Base-by-base conservation (phyloP, 2,113 vertebrate species). In the Riparia riparia region DNA sequence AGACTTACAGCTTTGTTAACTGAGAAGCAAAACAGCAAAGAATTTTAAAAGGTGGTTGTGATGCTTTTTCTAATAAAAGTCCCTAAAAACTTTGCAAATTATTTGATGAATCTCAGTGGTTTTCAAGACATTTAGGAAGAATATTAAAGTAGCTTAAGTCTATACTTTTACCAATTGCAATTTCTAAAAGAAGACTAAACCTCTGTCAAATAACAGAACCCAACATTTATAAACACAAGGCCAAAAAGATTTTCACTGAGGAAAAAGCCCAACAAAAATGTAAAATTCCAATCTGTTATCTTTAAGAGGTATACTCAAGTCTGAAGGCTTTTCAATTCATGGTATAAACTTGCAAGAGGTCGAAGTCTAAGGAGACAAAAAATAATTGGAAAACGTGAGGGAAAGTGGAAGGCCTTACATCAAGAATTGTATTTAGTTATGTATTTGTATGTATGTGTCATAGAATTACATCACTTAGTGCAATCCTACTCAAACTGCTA, bases 321-420 rank as follows among this genome's bases (percentile, higher is more conserved):
- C 42, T 83, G 45, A 80, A 92, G 58, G 66, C 57, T 80, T 96
- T 90, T 90, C 49, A 96, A 89, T n/a, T 7, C 51, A 68, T 11
- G 28, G 63, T 53, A 83, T 69, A 73, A 83, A 86, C 58, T 78
- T 74, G 31, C 34, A 91, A 82, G 64, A 34, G 29, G 32, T 78
- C 34, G 69, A 66, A 86, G 63, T 54, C 77, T 63, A 92, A 50
- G 42, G 19, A 83, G 47, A 90, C 57, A 86, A 63, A 88, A 64
- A 86, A 49, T 53, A 80, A 54, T 58, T 20, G 64, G 34, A 63
- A 89, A 91, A 20, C 0, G 6, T 78, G 42, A 91, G 60, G 39
- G n/a, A 66, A 95, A 91, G 42, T 10, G 10, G 21, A 53, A 90
- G 31, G 22, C n/a, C 45, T 73, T 21, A n/a, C 0, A 14, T n/a